Evolutionary conservation across 2,888 invertebrate genomes (phyloP).

Genomic region (Caenorhabditis zanzibari): DNA sequence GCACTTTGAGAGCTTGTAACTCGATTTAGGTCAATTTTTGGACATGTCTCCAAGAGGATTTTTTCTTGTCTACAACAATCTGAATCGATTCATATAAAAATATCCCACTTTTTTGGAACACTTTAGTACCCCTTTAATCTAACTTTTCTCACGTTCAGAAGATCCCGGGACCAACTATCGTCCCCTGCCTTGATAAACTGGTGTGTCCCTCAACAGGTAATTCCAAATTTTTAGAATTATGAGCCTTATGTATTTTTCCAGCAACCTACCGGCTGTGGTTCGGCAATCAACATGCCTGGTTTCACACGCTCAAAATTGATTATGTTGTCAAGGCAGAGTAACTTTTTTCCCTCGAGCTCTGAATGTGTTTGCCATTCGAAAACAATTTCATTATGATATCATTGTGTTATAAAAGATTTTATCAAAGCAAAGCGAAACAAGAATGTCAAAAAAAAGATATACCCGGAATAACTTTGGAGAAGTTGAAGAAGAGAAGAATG

Average conservation of each 20-base stretch:
- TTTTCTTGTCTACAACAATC: too few species aligned
- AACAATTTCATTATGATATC: constrained; percentile 34
- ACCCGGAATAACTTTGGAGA: constrained; percentile 12
- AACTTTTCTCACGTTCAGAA: constrained; percentile 74
- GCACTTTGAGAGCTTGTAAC: too few species aligned
- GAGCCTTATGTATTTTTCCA: constrained; percentile 32
- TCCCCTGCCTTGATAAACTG: constrained; percentile 75
- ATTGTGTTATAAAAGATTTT: constrained; percentile 9
- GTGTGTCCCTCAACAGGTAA: constrained; percentile 43
- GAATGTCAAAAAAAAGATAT: background rate
- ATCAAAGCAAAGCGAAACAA: background rate
- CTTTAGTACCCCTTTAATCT: background rate
- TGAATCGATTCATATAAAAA: too few species aligned
- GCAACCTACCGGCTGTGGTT: constrained; percentile 79
- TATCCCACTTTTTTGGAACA: too few species aligned
- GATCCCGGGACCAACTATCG: constrained; percentile 81
- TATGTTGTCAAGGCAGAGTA: constrained; percentile 54
- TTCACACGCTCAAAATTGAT: constrained; percentile 78
- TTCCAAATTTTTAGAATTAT: background rate
- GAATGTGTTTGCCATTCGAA: background rate
- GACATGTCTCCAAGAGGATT: too few species aligned
- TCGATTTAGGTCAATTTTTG: too few species aligned
- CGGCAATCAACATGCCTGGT: constrained; percentile 82
- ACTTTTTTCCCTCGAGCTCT: background rate
- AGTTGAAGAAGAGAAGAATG: constrained; percentile 14